Conservation (phyloP, 2,888 invertebrate species). For the Holacanthella duospinosa region DNA sequence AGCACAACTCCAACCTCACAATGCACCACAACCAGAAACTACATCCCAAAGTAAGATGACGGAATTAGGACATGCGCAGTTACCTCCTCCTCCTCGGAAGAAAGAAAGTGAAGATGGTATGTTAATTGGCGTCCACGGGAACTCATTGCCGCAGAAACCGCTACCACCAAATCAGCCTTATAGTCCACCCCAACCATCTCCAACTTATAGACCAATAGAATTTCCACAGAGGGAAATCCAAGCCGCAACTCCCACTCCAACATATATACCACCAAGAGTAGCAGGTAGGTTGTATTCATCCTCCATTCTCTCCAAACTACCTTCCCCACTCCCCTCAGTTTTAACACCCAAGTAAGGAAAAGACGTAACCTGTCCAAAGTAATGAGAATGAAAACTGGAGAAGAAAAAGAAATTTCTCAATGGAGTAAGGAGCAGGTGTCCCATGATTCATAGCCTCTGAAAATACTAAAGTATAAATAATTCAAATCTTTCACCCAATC, state of each 20-base stretch:
- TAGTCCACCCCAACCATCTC: constrained; percentile 1
- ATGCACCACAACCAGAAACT: not conserved
- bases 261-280: not conserved
- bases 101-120: too few species aligned
- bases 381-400: too few species aligned
- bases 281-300: not conserved
- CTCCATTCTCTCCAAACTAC: not conserved
- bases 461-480: too few species aligned
- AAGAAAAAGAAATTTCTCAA: too few species aligned
- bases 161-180: not conserved
- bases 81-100: too few species aligned
- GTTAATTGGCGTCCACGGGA: too few species aligned
- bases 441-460: too few species aligned
- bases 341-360: not conserved
- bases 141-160: not conserved
- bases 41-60: not conserved
- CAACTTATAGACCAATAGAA: not conserved
- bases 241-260: not conserved
- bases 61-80: too few species aligned
- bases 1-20: not conserved
- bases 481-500: too few species aligned
- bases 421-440: too few species aligned
- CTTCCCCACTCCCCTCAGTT: not conserved
- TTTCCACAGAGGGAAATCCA: constrained; percentile 1
- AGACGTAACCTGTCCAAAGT: too few species aligned